Evolutionary conservation across 2,113 vertebrate species (phyloP).

Genomic region (Oncorhynchus gorbuscha): DNA sequence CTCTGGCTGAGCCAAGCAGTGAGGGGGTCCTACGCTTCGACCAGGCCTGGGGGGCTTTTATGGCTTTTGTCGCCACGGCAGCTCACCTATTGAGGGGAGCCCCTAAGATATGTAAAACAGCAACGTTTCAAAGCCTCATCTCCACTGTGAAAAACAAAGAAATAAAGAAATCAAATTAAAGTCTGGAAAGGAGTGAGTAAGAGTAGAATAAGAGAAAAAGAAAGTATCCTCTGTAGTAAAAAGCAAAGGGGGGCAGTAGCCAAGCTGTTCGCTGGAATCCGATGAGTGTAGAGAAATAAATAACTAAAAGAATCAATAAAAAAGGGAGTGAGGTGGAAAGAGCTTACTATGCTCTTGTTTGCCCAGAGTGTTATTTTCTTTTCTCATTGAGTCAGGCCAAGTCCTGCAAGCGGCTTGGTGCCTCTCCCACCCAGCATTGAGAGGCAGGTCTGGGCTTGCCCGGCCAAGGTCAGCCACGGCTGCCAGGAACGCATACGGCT

Average conservation of each 20-base stretch:
- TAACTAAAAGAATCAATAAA: conserved; percentile 17
- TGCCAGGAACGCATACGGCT: conserved; percentile 32
- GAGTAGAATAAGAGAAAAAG: conserved; percentile 10
- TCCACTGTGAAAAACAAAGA: conserved; percentile 57
- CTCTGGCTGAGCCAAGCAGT: conserved; percentile 38
- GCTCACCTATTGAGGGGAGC: conserved; percentile 58
- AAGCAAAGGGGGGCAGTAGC: conserved; percentile 25
- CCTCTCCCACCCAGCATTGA: conserved; percentile 49
- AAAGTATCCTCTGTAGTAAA: conserved; percentile 38
- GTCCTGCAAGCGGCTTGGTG: conserved; percentile 48
- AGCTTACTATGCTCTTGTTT: conserved; percentile 41
- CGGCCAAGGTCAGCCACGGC: conserved; percentile 53
- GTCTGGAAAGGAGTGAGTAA: conserved; percentile 37
- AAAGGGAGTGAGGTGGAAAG: conserved; percentile 26
- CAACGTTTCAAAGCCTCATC: conserved; percentile 42
- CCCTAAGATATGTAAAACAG: conserved; percentile 67
- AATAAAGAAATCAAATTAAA: conserved; percentile 67
- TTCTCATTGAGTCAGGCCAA: conserved; percentile 56
- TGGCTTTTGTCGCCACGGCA: conserved; percentile 45
- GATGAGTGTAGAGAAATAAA: conserved; percentile 23
- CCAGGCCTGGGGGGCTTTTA: conserved; percentile 44
- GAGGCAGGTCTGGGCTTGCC: conserved; percentile 62
- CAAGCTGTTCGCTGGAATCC: conserved; percentile 44
- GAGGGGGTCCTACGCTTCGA: conserved; percentile 42
- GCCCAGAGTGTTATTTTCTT: conserved; percentile 30